Base-by-base conservation (phyloP, 2,797 vertebrate species). In the Diglossa cyanea region DNA sequence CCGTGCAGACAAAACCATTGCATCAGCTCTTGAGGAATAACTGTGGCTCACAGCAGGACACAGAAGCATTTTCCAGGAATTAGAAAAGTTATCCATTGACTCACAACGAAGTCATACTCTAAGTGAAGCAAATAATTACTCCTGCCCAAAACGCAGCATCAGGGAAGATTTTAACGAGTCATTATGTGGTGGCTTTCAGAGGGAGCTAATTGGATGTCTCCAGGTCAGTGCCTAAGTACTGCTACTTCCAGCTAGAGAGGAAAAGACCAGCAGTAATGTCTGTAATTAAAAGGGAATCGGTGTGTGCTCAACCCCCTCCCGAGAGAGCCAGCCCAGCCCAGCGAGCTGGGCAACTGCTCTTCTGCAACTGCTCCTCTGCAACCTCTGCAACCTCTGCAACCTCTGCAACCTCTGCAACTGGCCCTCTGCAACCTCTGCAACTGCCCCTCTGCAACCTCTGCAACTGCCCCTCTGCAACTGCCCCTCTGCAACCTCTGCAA, bases 151-250 rank as follows among this genome's bases (percentile, higher is more conserved):
- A 28, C 2, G 50, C 54, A 44, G 86, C 76, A 33, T 37, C 76
- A 16, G 54, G 45, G 70, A 90, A 84, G 92, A 57, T 77, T 89
- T 86, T 88, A 80, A 53, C 76, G n/a, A 88, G 86, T 86, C 79
- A 81, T 95, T 96, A 77, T 30, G 70, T 21, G 83, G 37, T 15
- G 54, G 23, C 54, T 93, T 72, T 94, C 86, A 90, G 92, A 68
- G 57, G 74, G 31, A 70, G 77, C 65, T 91, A 95, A 92, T 89
- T 91, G 78, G 47, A 70, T 75, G 86, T 81, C 80, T 85, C 31
- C 80, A 72, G 77, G 88, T 88, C 95, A 73, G 48, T 35, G 60
- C 73, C 66, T 82, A 42, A 91, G 84, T 35, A 26, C 20, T 20
- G 20, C n/a, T 45, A 11, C 88, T 93, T 68, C 19, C 77, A 89